These are phyloP conservation scores for Melitaea cinxia DNA, from an alignment of 1,140 invertebrate species.

Conservation along the genomic window DNA sequence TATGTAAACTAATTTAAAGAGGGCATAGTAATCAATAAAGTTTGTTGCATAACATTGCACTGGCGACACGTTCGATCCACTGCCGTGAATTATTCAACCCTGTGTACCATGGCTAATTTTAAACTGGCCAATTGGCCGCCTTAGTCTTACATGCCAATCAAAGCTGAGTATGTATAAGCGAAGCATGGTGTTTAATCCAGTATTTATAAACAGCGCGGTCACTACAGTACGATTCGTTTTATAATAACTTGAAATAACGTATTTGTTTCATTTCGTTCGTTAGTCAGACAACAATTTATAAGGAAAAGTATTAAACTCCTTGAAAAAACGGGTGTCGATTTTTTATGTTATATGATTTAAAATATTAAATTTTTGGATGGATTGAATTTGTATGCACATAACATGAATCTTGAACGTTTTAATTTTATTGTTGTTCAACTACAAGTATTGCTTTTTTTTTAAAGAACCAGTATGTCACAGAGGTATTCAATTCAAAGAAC, in stretches of 20 bases:
- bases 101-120: constrained; percentile 46
- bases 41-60: constrained; percentile 42
- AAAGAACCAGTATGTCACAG: no score
- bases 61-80: constrained; percentile 32
- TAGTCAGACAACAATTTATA: no score
- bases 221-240: background rate
- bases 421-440: no score
- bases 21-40: constrained; percentile 36
- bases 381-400: no score
- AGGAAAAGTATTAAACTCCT: no score
- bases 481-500: no score
- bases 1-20: constrained; percentile 29
- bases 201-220: background rate
- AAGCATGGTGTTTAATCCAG: constrained; percentile 3
- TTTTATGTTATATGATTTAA: no score
- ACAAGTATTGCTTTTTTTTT: no score
- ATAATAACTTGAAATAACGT: background rate
- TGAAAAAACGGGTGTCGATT: no score
- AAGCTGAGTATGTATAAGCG: background rate
- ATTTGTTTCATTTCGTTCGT: background rate
- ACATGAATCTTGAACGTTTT: no score
- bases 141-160: constrained; percentile 7
- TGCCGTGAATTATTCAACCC: constrained; percentile 39
- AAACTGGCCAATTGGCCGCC: constrained; percentile 39
- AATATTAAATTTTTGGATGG: no score